A percentile compares a stretch with the other conserved stretches of the same genome.
phyloP scores from a whole-genome alignment of 2,797 vertebrate genomes.

The Orientallactaga sibirica region DNA sequence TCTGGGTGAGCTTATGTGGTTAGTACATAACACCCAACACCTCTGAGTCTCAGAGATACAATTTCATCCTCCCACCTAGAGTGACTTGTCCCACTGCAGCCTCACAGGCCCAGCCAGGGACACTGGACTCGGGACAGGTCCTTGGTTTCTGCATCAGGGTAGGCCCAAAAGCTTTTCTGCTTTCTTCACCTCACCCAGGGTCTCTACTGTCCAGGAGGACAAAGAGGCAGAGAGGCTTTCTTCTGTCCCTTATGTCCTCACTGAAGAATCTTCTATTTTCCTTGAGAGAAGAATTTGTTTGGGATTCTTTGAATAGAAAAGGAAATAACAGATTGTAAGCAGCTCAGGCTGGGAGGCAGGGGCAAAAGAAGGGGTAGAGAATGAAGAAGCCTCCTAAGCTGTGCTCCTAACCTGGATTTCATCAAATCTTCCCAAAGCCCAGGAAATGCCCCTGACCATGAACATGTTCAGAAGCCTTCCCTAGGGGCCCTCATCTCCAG shows the following conservation, averaged over 20 bases:
- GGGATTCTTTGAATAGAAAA: slow-evolving; percentile 80
- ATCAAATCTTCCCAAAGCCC: background rate
- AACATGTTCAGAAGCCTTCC: background rate
- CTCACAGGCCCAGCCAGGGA: background rate
- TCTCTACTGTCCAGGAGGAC: background rate
- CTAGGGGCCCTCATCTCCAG: background rate
- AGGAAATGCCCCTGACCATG: background rate
- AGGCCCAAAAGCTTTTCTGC: background rate
- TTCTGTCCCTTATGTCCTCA: slow-evolving; percentile 38
- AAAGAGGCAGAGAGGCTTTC: slow-evolving; percentile 29
- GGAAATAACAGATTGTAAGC: slow-evolving; percentile 68
- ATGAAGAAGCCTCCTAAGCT: background rate
- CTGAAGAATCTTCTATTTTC: slow-evolving; percentile 59
- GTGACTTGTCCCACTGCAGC: slow-evolving; percentile 41
- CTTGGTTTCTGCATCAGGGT: background rate
- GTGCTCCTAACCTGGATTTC: background rate
- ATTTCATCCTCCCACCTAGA: slow-evolving; percentile 66
- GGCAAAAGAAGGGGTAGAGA: background rate
- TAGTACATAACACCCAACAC: slow-evolving; percentile 69
- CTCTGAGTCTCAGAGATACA: slow-evolving; percentile 48
- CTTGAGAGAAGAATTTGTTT: slow-evolving; percentile 68
- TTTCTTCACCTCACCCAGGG: slow-evolving; percentile 12
- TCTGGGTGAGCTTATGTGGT: slow-evolving; percentile 65
- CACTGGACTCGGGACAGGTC: accelerated
- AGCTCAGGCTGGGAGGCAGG: background rate